Base-by-base conservation (phyloP, 2,888 invertebrate species). In the Omphaloscelis lunosa region DNA sequence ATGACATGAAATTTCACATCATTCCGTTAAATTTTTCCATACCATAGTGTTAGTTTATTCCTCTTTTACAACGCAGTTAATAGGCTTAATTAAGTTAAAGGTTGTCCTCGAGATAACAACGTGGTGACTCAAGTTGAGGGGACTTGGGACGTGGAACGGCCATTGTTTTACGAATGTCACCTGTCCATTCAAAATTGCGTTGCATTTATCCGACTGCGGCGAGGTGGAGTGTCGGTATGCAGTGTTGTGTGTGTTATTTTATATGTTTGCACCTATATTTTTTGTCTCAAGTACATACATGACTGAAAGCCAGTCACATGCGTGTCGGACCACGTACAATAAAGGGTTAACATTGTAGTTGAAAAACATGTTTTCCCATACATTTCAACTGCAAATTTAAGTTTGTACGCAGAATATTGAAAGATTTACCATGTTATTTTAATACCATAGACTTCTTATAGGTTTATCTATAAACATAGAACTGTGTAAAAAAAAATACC, bases 151-250 rank as follows among this genome's bases (percentile, higher is more conserved):
- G 75, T 27, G 72, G 72, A 82, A 70, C 70, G 75, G 75, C 84
- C 73, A 87, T 89, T 90, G 90, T 90, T 84, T 87, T 81, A 53
- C 63, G 78, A 65, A 85, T 77, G 78, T 65, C 51, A 75, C 23
- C 51, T n/a, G 48, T 53, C 68, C 66, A 69, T 82, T 75, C 62
- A 73, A 81, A 65, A 34, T 74, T 59, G 8, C 63, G 63, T 51
- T 56, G 61, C 61, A 29, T 67, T 80, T 77, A 75, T 17, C 17
- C 59, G 15, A 77, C 29, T 59, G 17, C n/a, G 29, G 20, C 1
- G 27, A 65, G 15, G 20, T 0, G 23, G 29, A 39, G n/a, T 53
- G 34, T 17, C 15, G 6, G 27, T 48, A 48, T 51, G 17, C 11
- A 67, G 34, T 34, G 4, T 7, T 51, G 7, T 8, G 34, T 27